Percentiles rank a stretch among this genome's conserved stretches.
Evolutionary conservation across 2,797 vertebrate genomes (phyloP).

Genomic region (Spizella passerina): DNA sequence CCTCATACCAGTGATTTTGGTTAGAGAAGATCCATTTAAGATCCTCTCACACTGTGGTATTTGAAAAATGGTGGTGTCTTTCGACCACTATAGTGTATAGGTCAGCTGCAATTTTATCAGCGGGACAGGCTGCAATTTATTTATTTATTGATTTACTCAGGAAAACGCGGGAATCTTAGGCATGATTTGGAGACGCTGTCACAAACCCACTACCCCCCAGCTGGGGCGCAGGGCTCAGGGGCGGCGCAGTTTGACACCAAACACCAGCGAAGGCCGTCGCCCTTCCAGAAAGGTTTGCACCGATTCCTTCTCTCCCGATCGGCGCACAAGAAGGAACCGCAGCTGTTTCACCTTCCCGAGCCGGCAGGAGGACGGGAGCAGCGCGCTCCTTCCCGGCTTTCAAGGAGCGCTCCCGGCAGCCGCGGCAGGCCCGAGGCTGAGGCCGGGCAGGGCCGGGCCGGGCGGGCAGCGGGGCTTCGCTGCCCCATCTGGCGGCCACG

Average conservation of each 20-base stretch:
- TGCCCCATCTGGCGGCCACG: not conserved
- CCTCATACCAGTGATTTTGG: not conserved
- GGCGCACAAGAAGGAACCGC: not conserved
- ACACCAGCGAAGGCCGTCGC: not conserved
- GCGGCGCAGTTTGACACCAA: too few species aligned
- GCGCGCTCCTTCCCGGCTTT: not conserved
- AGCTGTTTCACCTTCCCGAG: accelerated
- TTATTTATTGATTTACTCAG: not conserved
- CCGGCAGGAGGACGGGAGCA: accelerated
- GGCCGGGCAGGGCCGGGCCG: accelerated
- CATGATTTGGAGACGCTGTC: accelerated
- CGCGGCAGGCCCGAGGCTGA: not conserved
- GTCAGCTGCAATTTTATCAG: not conserved
- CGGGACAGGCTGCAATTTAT: not conserved
- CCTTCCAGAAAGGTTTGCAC: not conserved
- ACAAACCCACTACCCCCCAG: not conserved
- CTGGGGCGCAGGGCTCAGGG: accelerated
- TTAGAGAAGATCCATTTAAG: not conserved
- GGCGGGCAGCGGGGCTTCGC: not conserved
- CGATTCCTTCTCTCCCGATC: not conserved
- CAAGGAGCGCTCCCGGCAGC: not conserved
- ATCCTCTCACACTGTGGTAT: not conserved
- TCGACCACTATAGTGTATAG: not conserved
- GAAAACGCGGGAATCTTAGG: not conserved
- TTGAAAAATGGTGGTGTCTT: not conserved